Conservation (phyloP, 2,888 invertebrate genomes). For the Euplagia quadripunctaria region DNA sequence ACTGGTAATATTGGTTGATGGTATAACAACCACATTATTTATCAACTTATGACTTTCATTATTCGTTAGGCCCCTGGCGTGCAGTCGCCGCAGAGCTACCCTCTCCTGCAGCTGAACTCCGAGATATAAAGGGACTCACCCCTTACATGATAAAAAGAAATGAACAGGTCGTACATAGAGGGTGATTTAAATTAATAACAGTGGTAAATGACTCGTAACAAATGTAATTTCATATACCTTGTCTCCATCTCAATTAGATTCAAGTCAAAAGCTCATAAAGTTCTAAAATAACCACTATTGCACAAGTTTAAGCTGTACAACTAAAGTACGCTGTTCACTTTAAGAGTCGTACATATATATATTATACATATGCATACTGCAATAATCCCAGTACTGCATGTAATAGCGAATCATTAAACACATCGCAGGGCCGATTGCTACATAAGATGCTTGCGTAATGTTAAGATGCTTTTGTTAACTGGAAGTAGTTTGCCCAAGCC, state of each 20-base stretch:
- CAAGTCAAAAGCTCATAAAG: neutral
- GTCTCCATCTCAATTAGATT: neutral
- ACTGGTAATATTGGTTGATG: too few relatives aligned
- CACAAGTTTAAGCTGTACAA: neutral
- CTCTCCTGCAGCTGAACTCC: neutral
- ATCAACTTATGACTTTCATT: neutral
- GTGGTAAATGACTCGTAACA: neutral
- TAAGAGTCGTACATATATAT: neutral
- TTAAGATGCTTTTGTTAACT: neutral
- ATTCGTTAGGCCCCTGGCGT: neutral
- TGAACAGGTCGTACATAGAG: too few relatives aligned
- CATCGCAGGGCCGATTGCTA: neutral
- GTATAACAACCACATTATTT: neutral
- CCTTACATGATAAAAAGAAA: too few relatives aligned
- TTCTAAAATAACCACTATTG: neutral
- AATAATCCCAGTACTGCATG: neutral
- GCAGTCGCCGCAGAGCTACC: neutral
- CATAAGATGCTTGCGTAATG: neutral
- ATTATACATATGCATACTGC: neutral
- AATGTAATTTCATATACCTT: neutral
- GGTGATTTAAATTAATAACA: neutral
- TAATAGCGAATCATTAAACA: neutral
- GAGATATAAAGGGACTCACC: neutral
- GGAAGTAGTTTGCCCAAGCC: neutral
- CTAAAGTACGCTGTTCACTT: neutral